Evolutionary conservation across 2,888 invertebrate genomes (phyloP), one percentile per base, ranked within the genome.

Genomic region (Isoperla grammatica): DNA sequence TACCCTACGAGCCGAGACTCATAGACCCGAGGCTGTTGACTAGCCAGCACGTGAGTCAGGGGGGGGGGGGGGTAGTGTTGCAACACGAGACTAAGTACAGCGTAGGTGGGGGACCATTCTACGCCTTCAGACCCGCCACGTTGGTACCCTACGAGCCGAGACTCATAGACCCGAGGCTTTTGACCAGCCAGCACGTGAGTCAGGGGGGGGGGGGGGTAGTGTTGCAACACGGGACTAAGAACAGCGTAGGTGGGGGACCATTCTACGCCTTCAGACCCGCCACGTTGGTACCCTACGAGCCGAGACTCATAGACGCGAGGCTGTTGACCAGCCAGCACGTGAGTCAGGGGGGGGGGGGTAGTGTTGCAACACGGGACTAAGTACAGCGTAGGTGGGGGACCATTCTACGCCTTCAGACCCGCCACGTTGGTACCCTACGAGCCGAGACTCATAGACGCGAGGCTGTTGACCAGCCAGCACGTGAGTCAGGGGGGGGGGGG

Each of bases 391-490:
- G n/a, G n/a, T n/a, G n/a, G n/a, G n/a, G 65, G 63, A 22, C 61
- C 60, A 2, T 65, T 60, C 42, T 55, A 60, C 17, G 86, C 85
- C 58, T 95, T 96, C 74, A 81, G 81, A 65, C 85, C 91, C 50
- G 80, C 91, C 1, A 95, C 95, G 0, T 76, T 94, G 58, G 87
- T 95, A 48, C 95, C 94, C 0, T 94, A 87, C 70, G 91, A 95
- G 71, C 86, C 86, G 0, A 92, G 91, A 69, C 78, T 96, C 65
- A 90, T 96, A 60, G 86, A 93, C 65, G 75, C 81, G 19, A 79
- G 79, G 29, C 75, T 93, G 73, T 77, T 97, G 20, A 88, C 86
- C 40, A 81, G 85, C 48, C 81, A 86, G 66, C 94, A 96, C 79
- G 94, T 94, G 76, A 73, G 73, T 70, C n/a, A n/a, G n/a, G n/a